A percentile compares a stretch with the other conserved stretches of the same genome.
Evolutionary conservation across 2,797 vertebrate genomes (phyloP).

Genomic region (Eospalax fontanierii): DNA sequence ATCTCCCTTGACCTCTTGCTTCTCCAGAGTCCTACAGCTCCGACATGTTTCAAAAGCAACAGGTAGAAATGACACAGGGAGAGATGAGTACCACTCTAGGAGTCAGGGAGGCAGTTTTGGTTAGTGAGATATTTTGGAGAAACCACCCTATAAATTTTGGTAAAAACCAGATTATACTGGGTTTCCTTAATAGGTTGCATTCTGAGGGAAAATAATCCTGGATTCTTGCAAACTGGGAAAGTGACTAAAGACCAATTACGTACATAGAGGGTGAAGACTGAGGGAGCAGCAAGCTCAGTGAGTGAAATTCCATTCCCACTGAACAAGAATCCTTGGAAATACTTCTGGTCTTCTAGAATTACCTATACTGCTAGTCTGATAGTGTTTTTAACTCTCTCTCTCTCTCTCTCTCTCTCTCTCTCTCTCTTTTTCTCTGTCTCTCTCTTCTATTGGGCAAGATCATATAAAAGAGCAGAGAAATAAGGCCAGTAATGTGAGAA

Average conservation of each 20-base stretch:
- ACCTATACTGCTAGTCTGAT: background rate
- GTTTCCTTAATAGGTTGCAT: slow-evolving; percentile 52
- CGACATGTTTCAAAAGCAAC: background rate
- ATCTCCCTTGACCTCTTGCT: background rate
- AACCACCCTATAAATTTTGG: background rate
- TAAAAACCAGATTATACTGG: slow-evolving; percentile 28
- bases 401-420: background rate
- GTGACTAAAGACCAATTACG: slow-evolving; percentile 7
- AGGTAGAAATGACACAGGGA: background rate
- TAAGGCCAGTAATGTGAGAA: slow-evolving; percentile 68
- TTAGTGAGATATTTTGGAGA: slow-evolving; percentile 32
- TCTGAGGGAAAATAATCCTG: background rate
- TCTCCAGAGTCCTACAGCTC: background rate
- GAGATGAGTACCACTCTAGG: background rate
- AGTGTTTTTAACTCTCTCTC: slow-evolving; percentile 22
- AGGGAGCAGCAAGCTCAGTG: background rate
- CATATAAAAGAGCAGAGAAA: slow-evolving; percentile 32
- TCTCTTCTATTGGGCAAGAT: slow-evolving; percentile 12
- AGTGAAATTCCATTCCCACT: slow-evolving; percentile 65
- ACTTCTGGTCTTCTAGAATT: slow-evolving; percentile 47
- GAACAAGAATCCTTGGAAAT: slow-evolving; percentile 26
- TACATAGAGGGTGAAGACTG: background rate
- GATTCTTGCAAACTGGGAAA: background rate
- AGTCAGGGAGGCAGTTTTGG: background rate
- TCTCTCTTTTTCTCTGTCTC: no score